Evolutionary conservation across 37 sponge, comb jelly and placozoan genomes (phyloP).

Genomic region (Bolinopsis microptera): DNA sequence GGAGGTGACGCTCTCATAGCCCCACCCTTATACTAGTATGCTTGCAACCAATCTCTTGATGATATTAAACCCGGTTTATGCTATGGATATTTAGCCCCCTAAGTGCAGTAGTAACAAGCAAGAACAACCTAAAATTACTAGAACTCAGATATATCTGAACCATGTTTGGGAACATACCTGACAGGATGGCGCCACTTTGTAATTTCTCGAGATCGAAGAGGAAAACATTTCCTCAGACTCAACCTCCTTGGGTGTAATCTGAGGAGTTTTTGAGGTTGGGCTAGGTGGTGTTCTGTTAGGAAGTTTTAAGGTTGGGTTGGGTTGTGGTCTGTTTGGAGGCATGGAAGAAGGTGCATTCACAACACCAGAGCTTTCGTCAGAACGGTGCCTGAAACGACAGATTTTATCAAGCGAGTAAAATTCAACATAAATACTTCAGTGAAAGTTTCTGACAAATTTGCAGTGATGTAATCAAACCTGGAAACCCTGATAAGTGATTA

Average conservation of each 20-base stretch:
- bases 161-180: not conserved
- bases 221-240: not conserved
- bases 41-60: too few relatives aligned
- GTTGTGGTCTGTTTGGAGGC: not conserved
- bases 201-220: not conserved
- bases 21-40: too few relatives aligned
- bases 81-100: too few relatives aligned
- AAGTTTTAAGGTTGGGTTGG: not conserved
- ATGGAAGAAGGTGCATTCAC: not conserved
- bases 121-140: too few relatives aligned
- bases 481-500: too few relatives aligned
- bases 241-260: not conserved
- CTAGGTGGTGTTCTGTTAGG: not conserved
- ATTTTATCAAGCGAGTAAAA: not conserved
- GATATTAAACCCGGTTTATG: too few relatives aligned
- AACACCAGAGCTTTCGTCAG: not conserved
- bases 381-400: not conserved
- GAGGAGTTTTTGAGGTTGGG: not conserved
- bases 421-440: not conserved
- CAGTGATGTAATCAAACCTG: not conserved
- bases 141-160: too few relatives aligned
- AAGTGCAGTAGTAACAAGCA: too few relatives aligned
- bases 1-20: too few relatives aligned
- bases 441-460: not conserved
- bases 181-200: not conserved